Evolutionary conservation across 2,888 invertebrate genomes (phyloP).

Genomic region (Amiota minor): DNA sequence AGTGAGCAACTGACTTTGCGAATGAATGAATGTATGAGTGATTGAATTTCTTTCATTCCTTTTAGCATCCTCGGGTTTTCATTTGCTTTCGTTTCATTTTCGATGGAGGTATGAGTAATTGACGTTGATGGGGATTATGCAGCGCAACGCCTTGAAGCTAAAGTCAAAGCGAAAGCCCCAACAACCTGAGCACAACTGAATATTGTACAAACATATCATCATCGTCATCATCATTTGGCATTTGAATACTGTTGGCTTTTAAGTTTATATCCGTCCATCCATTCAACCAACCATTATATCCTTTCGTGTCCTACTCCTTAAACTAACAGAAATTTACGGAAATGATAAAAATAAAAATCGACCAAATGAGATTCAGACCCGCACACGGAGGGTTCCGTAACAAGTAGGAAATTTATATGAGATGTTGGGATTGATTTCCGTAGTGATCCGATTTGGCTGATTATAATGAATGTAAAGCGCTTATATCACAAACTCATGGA

Average conservation of each 20-base stretch:
- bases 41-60: conserved; percentile 27
- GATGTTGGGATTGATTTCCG: too few species aligned
- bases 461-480: too few species aligned
- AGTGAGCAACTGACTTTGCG: neutral
- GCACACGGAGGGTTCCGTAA: too few species aligned
- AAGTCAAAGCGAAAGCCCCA: conserved; percentile 19
- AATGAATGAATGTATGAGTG: neutral
- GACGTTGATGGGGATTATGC: conserved; percentile 61
- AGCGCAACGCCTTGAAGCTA: conserved; percentile 33
- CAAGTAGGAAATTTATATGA: too few species aligned
- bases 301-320: neutral
- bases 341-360: too few species aligned
- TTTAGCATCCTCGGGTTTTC: neutral
- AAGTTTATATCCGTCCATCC: too few species aligned
- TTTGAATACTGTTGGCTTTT: too few species aligned
- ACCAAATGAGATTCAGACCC: too few species aligned
- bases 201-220: conserved; percentile 9
- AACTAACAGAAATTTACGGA: too few species aligned
- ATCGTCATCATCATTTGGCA: neutral
- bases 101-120: conserved; percentile 60
- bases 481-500: too few species aligned
- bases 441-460: too few species aligned
- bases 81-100: neutral
- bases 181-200: neutral
- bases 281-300: too few species aligned